Conservation (phyloP, 2,797 vertebrate genomes). For the Acanthopagrus latus region DNA sequence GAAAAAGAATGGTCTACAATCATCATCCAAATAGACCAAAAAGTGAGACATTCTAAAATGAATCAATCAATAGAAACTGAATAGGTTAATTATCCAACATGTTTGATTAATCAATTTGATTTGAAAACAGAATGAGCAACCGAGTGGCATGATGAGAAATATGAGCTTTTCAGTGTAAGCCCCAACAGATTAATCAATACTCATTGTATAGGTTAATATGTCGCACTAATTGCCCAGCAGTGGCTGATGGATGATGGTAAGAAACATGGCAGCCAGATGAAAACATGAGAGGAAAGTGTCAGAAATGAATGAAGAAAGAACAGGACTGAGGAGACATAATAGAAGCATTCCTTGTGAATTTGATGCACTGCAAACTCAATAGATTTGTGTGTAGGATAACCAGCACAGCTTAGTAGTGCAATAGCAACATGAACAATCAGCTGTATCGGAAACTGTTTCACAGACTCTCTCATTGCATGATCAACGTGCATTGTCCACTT, state of each 20-base stretch:
- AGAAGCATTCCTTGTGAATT: conserved; percentile 3
- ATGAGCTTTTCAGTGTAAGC: conserved; percentile 48
- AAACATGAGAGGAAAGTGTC: conserved; percentile 24
- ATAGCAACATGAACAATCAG: too few species aligned
- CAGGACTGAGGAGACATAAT: background rate
- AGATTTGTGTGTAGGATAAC: too few species aligned
- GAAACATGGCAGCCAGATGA: conserved; percentile 40
- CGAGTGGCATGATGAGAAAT: conserved; percentile 54
- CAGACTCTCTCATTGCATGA: too few species aligned
- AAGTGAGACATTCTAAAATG: conserved; percentile 17
- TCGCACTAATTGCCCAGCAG: conserved; percentile 60
- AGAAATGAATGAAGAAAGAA: background rate
- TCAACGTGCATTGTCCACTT: too few species aligned
- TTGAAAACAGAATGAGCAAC: conserved; percentile 53
- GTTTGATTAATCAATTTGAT: conserved; percentile 67
- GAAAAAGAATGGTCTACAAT: background rate
- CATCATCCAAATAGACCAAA: conserved; percentile 19
- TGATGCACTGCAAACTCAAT: too few species aligned
- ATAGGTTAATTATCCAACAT: conserved; percentile 80
- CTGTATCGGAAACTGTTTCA: too few species aligned
- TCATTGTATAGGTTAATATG: conserved; percentile 71
- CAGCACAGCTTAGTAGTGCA: too few species aligned
- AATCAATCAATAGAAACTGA: conserved; percentile 70
- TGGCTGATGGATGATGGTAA: conserved; percentile 63
- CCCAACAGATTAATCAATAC: conserved; percentile 71